Conservation (phyloP, 2,797 vertebrate species). For the Thalassophryne amazonica region DNA sequence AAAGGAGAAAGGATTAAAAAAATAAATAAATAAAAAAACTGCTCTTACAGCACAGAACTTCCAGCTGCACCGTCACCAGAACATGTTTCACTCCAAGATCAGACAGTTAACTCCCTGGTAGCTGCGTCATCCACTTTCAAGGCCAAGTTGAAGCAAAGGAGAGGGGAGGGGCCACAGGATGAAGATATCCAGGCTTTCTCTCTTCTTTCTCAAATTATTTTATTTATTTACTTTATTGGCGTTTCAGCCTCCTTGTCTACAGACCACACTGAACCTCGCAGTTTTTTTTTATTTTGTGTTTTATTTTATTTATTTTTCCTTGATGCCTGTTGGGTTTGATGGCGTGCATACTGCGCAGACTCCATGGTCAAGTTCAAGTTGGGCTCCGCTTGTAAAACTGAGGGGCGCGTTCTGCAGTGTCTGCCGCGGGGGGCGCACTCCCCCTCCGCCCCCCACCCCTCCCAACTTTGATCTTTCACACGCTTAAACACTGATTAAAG, state of each 20-base stretch:
- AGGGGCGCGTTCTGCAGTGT: slow-evolving; percentile 64
- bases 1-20: slow-evolving; percentile 23
- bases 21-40: slow-evolving; percentile 11
- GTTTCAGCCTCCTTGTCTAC: no score
- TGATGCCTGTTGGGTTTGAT: slow-evolving; percentile 54
- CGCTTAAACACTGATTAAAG: slow-evolving; percentile 11
- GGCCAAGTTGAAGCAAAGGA: slow-evolving; percentile 87
- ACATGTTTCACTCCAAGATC: slow-evolving; percentile 63
- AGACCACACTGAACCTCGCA: not conserved
- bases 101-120: slow-evolving; percentile 51
- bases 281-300: no score
- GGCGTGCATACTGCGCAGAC: slow-evolving; percentile 58
- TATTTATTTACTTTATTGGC: no score
- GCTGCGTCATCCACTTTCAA: slow-evolving; percentile 80
- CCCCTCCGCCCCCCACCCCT: slow-evolving; percentile 51
- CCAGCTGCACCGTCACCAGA: slow-evolving; percentile 51
- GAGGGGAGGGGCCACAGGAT: slow-evolving; percentile 55
- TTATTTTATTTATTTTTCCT: no score
- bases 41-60: slow-evolving; percentile 20
- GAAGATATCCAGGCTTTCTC: slow-evolving; percentile 38
- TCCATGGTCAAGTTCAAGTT: slow-evolving; percentile 84
- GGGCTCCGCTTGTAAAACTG: slow-evolving; percentile 70
- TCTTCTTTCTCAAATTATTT: no score
- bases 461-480: slow-evolving; percentile 47
- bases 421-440: slow-evolving; percentile 47